Evolutionary conservation across 2,113 vertebrate genomes (phyloP), one percentile per base, ranked within the genome.

Genomic region (Chloroceryle aenea): DNA sequence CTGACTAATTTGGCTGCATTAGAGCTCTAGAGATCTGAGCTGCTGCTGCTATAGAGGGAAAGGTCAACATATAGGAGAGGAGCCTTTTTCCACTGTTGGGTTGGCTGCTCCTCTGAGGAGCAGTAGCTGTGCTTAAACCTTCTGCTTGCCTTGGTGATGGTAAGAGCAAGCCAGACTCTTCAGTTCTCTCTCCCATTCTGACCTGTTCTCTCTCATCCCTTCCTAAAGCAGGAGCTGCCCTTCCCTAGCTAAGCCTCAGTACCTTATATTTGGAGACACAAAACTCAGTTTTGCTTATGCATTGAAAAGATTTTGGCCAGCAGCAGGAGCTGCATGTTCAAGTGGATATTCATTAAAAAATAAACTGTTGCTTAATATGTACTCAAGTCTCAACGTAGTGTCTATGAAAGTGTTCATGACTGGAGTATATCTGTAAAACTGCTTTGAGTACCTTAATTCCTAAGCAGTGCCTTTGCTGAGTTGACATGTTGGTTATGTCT

Each of bases 201-300:
- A 21, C 26, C n/a, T 7, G 3, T 23, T 59, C 17, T 34, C 15
- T n/a, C 19, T 0, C 42, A 36, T n/a, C 40, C 36, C 32, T 67
- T 59, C 52, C 43, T 53, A 1, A 4, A 73, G 6, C 9, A 34
- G 47, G 58, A 53, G 23, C 25, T 22, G 34, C 17, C 21, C 7
- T 34, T 74, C 25, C 48, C 42, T 9, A 22, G 7, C 17, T 14
- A 5, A 68, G 10, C n/a, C 38, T 43, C 45, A 3, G 2, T 2
- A 3, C 17, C 34, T 30, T 48, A 1, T 21, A 43, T 80, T 3
- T 29, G 40, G 18, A 72, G 56, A 34, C 82, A 9, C 42, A 72
- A 38, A 79, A 12, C 32, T 64, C 40, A 19, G 0, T 14, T 47
- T 48, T n/a, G 14, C 10, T 21, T 4, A 0, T 12, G 10, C 5